Evolutionary conservation across 2,113 vertebrate species (phyloP).

Genomic region (Notarius quadriscutis): DNA sequence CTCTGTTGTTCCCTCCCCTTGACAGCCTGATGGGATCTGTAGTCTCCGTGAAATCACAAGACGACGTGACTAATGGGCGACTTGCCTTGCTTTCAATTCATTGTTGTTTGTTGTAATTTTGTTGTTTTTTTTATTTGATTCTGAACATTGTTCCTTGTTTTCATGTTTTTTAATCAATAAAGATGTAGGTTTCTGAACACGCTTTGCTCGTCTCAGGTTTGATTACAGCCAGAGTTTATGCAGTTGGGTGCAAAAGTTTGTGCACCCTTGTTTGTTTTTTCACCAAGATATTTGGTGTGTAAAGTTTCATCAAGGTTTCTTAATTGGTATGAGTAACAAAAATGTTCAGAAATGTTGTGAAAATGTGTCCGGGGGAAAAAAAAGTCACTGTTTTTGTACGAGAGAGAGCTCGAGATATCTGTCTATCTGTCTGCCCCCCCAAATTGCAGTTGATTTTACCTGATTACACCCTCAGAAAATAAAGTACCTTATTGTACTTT

Average conservation of each 20-base stretch:
- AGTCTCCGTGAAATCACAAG: slow-evolving; percentile 8
- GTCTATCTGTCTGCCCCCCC: no score
- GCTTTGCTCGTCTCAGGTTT: slow-evolving; percentile 38
- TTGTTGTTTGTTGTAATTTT: slow-evolving; percentile 13
- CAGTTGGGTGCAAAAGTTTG: neutral
- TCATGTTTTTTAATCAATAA: slow-evolving; percentile 53
- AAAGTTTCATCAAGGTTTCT: neutral
- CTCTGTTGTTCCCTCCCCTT: neutral
- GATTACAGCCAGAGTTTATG: neutral
- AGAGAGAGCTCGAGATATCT: no score
- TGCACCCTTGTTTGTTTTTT: neutral
- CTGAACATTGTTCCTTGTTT: slow-evolving; percentile 55
- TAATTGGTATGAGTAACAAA: neutral
- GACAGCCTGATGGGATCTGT: slow-evolving; percentile 4
- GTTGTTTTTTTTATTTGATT: slow-evolving; percentile 29
- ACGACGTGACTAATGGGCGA: slow-evolving; percentile 48
- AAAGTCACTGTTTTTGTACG: neutral
- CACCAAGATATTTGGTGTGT: neutral
- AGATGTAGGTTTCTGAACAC: slow-evolving; percentile 44
- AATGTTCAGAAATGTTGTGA: neutral
- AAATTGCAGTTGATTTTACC: no score
- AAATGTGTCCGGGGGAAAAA: neutral
- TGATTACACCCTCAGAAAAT: no score
- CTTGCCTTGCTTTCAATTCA: slow-evolving; percentile 55
- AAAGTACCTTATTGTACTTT: no score